phyloP scores from a whole-genome alignment of 2,888 invertebrate genomes.

The Eupithecia vulgata region DNA sequence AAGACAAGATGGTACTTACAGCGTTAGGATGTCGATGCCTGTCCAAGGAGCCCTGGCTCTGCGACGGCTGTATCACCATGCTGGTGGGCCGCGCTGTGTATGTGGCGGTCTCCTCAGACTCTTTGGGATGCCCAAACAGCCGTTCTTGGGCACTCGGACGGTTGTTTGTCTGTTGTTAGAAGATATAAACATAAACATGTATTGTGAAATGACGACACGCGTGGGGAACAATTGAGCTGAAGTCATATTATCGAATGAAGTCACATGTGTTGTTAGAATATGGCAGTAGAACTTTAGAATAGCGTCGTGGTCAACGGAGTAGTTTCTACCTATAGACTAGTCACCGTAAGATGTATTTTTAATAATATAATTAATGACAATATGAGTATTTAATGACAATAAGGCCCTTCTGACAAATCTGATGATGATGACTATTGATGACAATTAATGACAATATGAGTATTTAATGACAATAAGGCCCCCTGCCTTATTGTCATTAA shows the following conservation, averaged over 20 bases:
- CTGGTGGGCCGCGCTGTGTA: constrained; percentile 73
- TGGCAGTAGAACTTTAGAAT: too few species aligned
- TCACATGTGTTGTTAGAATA: neutral
- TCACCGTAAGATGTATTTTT: too few species aligned
- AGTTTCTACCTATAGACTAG: neutral
- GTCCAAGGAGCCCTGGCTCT: constrained; percentile 83
- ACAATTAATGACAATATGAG: too few species aligned
- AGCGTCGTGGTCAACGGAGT: neutral
- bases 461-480: too few species aligned
- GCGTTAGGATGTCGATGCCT: constrained; percentile 51
- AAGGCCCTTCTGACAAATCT: too few species aligned
- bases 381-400: too few species aligned
- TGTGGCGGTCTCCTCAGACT: constrained; percentile 69
- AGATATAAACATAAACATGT: neutral
- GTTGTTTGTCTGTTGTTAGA: constrained; percentile 44
- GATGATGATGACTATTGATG: too few species aligned
- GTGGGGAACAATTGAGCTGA: neutral
- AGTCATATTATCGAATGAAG: neutral
- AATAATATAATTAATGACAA: too few species aligned
- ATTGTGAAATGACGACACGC: neutral
- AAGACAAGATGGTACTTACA: constrained; percentile 18
- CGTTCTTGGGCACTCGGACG: constrained; percentile 88
- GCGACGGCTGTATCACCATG: constrained; percentile 77
- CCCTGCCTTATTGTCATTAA: too few species aligned
- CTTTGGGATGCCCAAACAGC: constrained; percentile 84